phyloP scores from a whole-genome alignment of 2,113 vertebrate genomes.

The Herpetotheres cachinnans region DNA sequence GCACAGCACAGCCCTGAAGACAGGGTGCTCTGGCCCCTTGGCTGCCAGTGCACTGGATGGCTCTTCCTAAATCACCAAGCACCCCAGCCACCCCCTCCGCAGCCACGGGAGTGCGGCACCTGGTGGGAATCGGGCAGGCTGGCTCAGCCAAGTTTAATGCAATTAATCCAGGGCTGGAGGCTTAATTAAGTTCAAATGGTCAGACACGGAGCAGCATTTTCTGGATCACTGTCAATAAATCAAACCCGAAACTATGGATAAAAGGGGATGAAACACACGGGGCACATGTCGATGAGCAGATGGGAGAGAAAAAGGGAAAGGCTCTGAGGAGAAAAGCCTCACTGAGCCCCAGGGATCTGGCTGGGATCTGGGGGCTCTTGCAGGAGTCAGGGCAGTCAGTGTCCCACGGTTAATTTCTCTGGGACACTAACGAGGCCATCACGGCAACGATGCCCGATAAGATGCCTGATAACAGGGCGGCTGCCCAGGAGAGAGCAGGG shows the following conservation, averaged over 20 bases:
- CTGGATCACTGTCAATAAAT: constrained; percentile 12
- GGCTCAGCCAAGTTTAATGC: constrained; percentile 19
- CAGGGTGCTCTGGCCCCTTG: not conserved
- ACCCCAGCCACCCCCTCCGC: accelerated
- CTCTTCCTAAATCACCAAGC: not conserved
- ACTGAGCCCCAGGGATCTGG: not conserved
- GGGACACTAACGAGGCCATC: not conserved
- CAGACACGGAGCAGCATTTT: not conserved
- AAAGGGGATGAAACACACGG: not conserved
- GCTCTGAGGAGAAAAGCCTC: not conserved
- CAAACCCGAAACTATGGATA: not conserved
- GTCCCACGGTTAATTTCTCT: not conserved
- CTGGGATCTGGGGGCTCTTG: not conserved
- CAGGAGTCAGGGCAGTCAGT: accelerated
- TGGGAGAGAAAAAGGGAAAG: not conserved
- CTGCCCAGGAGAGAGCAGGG: not conserved
- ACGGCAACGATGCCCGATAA: not conserved
- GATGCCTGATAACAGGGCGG: too few relatives aligned
- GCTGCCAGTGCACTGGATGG: not conserved
- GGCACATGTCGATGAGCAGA: not conserved
- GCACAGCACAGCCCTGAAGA: not conserved
- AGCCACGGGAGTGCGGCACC: accelerated
- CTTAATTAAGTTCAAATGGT: constrained; percentile 46
- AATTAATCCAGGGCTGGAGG: constrained; percentile 32
- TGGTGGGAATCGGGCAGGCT: not conserved